phyloP scores from a whole-genome alignment of 2,888 invertebrate species.

The Tenthredo mesomela region DNA sequence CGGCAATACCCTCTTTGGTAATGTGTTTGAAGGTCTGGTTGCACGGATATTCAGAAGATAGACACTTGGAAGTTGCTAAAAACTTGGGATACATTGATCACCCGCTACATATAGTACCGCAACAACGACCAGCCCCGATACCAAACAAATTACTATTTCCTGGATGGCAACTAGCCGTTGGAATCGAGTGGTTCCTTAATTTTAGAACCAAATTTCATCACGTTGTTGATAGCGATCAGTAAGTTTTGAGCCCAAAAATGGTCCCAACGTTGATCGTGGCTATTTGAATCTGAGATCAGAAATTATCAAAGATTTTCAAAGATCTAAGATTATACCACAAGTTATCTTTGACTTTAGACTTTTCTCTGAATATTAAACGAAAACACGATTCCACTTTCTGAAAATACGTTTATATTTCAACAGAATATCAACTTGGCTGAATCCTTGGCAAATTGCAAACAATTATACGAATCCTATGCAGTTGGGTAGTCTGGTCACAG shows the following conservation, averaged over 20 bases:
- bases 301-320: not conserved
- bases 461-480: conserved; percentile 85
- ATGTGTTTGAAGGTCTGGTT: conserved; percentile 82
- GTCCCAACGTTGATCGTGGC: not conserved
- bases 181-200: conserved; percentile 80
- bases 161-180: conserved; percentile 77
- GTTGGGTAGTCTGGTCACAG: conserved; percentile 81
- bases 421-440: conserved; percentile 86
- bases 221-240: conserved; percentile 81
- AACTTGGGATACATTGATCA: conserved; percentile 77
- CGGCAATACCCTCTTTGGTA: conserved; percentile 82
- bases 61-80: conserved; percentile 77
- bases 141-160: conserved; percentile 76
- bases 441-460: conserved; percentile 85
- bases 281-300: not conserved
- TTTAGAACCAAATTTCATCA: conserved; percentile 78
- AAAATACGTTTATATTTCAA: conserved; percentile 63
- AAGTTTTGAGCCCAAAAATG: conserved; percentile 66
- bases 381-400: not conserved
- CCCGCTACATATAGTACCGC: conserved; percentile 73
- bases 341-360: not conserved
- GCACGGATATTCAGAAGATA: conserved; percentile 77
- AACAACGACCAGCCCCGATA: conserved; percentile 76
- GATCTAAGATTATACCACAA: not conserved
- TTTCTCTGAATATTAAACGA: not conserved